Conservation (phyloP, 2,797 vertebrate species). For the Sebastes vulpes region DNA sequence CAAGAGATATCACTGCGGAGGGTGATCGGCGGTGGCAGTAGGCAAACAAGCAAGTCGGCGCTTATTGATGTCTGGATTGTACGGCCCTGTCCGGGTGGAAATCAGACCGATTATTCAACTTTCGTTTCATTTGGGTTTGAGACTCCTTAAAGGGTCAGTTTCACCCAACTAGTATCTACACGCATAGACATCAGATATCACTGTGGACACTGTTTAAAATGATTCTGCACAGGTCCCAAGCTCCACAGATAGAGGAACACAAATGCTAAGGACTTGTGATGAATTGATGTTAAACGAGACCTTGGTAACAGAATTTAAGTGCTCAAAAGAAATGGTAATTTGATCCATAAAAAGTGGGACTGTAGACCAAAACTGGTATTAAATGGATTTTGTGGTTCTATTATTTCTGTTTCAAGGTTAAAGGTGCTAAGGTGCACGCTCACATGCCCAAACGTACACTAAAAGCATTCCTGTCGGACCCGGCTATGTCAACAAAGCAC, state of each 20-base stretch:
- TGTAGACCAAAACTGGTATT: no score
- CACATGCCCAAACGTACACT: no score
- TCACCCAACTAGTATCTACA: not conserved
- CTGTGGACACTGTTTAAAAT: not conserved
- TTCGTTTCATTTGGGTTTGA: not conserved
- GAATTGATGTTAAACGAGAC: not conserved
- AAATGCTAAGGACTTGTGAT: not conserved
- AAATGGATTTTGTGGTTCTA: no score
- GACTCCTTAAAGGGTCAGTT: not conserved
- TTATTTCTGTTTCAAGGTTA: no score
- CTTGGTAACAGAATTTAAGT: no score
- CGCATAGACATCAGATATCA: not conserved
- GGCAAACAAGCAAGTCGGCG: constrained; percentile 27
- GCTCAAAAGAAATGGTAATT: no score
- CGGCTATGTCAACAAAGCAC: no score
- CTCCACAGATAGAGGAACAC: not conserved
- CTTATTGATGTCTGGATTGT: constrained; percentile 6
- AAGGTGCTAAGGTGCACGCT: no score
- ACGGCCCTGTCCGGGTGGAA: not conserved
- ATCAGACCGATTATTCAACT: not conserved
- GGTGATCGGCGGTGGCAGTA: constrained; percentile 19
- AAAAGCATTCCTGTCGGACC: no score
- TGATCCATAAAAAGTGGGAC: no score
- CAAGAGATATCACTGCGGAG: constrained; percentile 22
- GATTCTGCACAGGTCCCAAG: not conserved